Evolutionary conservation across 1,140 invertebrate species (phyloP).

Genomic region (Drosophila paulistorum): DNA sequence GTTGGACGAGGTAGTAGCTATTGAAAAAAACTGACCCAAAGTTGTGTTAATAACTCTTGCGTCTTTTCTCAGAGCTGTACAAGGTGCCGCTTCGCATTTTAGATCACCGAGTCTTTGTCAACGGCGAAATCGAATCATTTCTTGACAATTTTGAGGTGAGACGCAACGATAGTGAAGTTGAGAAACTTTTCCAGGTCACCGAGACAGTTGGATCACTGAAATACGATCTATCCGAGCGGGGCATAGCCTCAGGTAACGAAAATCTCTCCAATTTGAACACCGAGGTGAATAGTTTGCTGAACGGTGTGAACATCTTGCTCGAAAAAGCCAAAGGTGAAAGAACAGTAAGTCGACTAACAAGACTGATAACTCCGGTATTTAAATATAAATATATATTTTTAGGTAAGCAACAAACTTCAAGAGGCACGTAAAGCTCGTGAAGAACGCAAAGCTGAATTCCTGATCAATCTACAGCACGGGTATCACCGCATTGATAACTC

Average conservation of each 20-base stretch:
- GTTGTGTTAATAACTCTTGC: background rate
- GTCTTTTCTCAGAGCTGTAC: conserved; percentile 86
- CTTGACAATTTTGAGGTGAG: conserved; percentile 92
- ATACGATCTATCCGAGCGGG: conserved; percentile 81
- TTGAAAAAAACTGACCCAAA: background rate
- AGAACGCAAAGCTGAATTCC: conserved; percentile 88
- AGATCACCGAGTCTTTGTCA: conserved; percentile 92
- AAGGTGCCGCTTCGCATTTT: conserved; percentile 92
- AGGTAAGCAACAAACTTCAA: conserved; percentile 84
- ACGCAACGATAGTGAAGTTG: conserved; percentile 90
- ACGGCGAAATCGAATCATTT: conserved; percentile 92
- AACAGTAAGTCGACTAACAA: conserved; percentile 34
- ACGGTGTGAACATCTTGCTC: conserved; percentile 53
- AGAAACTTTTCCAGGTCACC: conserved; percentile 89
- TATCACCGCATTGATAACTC: conserved; percentile 89
- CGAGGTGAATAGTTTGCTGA: conserved; percentile 57
- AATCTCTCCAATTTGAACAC: conserved; percentile 49
- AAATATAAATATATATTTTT: background rate
- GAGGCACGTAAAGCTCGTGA: conserved; percentile 86
- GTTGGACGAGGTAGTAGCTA: conserved; percentile 55
- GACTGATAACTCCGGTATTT: conserved; percentile 8
- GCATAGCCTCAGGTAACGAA: conserved; percentile 71
- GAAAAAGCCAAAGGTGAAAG: conserved; percentile 61
- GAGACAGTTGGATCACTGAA: conserved; percentile 91
- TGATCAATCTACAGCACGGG: conserved; percentile 89